Evolutionary conservation across 2,888 invertebrate genomes (phyloP).

Genomic region (Idaea aversata): DNA sequence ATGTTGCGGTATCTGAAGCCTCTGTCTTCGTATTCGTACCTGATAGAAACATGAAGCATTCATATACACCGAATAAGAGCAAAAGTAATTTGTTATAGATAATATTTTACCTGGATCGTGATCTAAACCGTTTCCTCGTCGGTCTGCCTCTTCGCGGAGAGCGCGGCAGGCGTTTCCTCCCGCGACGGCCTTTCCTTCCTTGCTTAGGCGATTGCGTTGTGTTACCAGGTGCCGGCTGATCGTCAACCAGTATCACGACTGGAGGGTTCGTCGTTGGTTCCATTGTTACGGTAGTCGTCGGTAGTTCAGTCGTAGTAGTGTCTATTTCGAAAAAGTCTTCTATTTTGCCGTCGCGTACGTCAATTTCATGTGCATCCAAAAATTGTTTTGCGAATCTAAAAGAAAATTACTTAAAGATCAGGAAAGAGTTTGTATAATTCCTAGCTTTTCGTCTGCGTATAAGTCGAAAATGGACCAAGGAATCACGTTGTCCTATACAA

Average conservation of each 20-base stretch:
- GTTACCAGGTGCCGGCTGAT: conserved; percentile 67
- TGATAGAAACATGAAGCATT: conserved; percentile 16
- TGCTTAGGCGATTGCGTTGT: conserved; percentile 51
- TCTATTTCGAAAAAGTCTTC: conserved; percentile 61
- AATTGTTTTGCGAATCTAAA: conserved; percentile 85
- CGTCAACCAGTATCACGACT: conserved; percentile 70
- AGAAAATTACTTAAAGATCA: conserved; percentile 11
- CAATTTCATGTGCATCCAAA: conserved; percentile 83
- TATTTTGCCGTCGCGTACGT: conserved; percentile 66
- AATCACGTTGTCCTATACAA: too few relatives aligned
- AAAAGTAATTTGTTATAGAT: too few relatives aligned
- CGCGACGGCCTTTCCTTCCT: conserved; percentile 59
- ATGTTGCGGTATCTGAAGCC: conserved; percentile 67
- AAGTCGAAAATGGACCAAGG: too few relatives aligned
- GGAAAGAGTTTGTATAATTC: background rate
- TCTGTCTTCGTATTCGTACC: conserved; percentile 64
- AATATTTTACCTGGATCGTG: conserved; percentile 49
- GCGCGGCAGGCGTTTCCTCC: conserved; percentile 62
- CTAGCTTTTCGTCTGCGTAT: background rate
- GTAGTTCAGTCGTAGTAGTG: conserved; percentile 54
- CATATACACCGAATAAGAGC: too few relatives aligned
- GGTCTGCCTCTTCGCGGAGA: conserved; percentile 70
- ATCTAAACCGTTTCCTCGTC: conserved; percentile 74
- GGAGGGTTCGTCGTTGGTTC: conserved; percentile 61
- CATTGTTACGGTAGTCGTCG: conserved; percentile 47